Conservation (phyloP, 2,797 vertebrate species). For the Smutsia temminckii region DNA sequence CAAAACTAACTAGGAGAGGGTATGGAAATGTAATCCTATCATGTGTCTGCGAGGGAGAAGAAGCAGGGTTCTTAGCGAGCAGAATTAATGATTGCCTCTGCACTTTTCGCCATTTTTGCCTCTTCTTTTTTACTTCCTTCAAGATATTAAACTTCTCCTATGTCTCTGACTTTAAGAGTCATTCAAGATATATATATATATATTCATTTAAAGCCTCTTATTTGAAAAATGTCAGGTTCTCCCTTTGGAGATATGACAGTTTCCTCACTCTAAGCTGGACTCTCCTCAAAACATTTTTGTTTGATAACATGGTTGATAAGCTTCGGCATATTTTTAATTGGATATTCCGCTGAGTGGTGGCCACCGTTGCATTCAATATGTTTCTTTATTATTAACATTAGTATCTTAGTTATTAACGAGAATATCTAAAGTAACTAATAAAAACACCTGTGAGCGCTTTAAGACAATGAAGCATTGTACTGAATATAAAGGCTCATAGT, state of each 20-base stretch:
- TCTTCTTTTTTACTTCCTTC: not conserved
- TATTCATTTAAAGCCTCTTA: not conserved
- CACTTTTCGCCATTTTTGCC: not conserved
- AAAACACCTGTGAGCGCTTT: conserved; percentile 62
- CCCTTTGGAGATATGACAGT: not conserved
- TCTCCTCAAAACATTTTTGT: not conserved
- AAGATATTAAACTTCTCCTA: not conserved
- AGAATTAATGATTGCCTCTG: not conserved
- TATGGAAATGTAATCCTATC: not conserved
- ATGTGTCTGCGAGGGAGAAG: not conserved
- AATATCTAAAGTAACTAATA: conserved; percentile 31
- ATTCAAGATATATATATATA: not conserved
- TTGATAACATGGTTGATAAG: not conserved
- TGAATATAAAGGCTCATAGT: conserved; percentile 49
- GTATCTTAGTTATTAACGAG: conserved; percentile 54
- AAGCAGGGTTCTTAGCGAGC: not conserved
- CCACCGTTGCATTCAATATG: not conserved
- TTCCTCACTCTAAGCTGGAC: not conserved
- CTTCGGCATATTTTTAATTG: not conserved
- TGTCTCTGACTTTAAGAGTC: not conserved
- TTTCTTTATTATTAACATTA: conserved; percentile 51
- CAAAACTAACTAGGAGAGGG: not conserved
- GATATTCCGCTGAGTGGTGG: not conserved
- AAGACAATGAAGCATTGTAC: conserved; percentile 68
- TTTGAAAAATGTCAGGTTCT: not conserved